These are phyloP conservation scores for Amphimedon queenslandica DNA, from an alignment of 37 sponge, comb jelly and placozoan genomes.

Conservation along the genomic window DNA sequence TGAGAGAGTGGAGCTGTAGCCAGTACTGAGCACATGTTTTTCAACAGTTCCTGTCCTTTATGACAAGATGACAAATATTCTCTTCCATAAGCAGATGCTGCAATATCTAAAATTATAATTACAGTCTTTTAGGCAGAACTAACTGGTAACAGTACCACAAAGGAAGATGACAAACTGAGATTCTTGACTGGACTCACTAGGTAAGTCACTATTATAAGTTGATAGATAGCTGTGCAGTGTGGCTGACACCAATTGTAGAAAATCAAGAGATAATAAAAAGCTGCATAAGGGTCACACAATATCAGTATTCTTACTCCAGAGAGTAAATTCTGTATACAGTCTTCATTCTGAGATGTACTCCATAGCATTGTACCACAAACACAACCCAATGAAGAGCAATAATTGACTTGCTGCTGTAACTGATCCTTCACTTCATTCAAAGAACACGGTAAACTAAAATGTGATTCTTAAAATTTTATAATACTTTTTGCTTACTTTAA, in stretches of 20 bases:
- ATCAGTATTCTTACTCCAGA: slow-evolving; percentile 68
- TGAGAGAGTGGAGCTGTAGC: slow-evolving; percentile 29
- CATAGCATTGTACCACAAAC: slow-evolving; percentile 79
- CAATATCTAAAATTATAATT: slow-evolving; percentile 44
- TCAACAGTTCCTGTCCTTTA: slow-evolving; percentile 51
- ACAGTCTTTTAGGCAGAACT: not conserved
- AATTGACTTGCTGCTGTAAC: slow-evolving; percentile 71
- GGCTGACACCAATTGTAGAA: slow-evolving; percentile 55
- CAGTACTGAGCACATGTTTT: slow-evolving; percentile 46
- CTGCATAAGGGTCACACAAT: slow-evolving; percentile 9
- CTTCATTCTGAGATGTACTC: slow-evolving; percentile 74
- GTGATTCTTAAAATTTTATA: too few species aligned
- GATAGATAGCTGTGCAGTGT: slow-evolving; percentile 73
- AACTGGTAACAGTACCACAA: slow-evolving; percentile 81
- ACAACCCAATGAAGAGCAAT: slow-evolving; percentile 72
- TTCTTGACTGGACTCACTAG: slow-evolving; percentile 55
- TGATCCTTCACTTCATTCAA: slow-evolving; percentile 36
- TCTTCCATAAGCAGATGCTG: slow-evolving; percentile 75
- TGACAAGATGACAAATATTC: slow-evolving; percentile 45
- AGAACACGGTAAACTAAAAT: too few species aligned
- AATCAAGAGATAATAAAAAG: slow-evolving; percentile 54
- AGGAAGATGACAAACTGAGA: slow-evolving; percentile 75
- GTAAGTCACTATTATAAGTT: slow-evolving; percentile 29
- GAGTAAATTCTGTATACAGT: slow-evolving; percentile 72
- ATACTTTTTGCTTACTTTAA: too few species aligned